Evolutionary conservation across 2,797 vertebrate species (phyloP), one percentile per base, ranked within the genome.

Genomic region (Champsocephalus gunnari): DNA sequence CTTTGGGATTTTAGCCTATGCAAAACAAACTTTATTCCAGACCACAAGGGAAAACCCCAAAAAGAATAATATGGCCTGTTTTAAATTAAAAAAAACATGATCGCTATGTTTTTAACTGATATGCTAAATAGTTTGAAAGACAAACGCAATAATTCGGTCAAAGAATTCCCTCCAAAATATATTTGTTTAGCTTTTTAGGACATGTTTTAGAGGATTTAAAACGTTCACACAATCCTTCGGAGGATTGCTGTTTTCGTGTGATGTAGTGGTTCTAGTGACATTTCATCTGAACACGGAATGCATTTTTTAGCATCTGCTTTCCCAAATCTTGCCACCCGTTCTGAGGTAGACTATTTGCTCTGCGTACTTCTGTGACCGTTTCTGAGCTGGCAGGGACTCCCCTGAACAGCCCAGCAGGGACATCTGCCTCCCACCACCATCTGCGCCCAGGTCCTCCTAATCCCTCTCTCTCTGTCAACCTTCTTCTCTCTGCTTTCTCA

Each of bases 261-360:
- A 66, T 67, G 50, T 50, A 14, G 58, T 79, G 49, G 54, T 78
- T 76, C 71, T 38, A 10, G 62, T 87, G 87, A 89, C 82, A 89
- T 90, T 88, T 83, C 21, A 21, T 21, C 47, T 0, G 41, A 86
- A 70, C 68, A 73, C 21, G 21, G 38, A 71, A 78, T 50, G 69
- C 81, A 86, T 87, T 88, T 89, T 87, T 90, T 79, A 91, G 86
- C 92, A 94, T 94, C 91, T 95, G 93, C 89, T 93, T 92, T 86
- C 80, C 75, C 70, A 91, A 92, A 92, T 91, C 87, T 82, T 87
- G 77, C 81, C 82, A 83, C 83, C 85, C 75, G 82, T 89, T 90
- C 73, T 66, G 82, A 86, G 69, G 87, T 88, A 81, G 87, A 82
- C 81, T 86, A 77, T 88, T 90, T 89, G 86, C 90, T 90, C 84